Conservation (phyloP, 2,797 vertebrate species). For the Acanthurus lineatus region DNA sequence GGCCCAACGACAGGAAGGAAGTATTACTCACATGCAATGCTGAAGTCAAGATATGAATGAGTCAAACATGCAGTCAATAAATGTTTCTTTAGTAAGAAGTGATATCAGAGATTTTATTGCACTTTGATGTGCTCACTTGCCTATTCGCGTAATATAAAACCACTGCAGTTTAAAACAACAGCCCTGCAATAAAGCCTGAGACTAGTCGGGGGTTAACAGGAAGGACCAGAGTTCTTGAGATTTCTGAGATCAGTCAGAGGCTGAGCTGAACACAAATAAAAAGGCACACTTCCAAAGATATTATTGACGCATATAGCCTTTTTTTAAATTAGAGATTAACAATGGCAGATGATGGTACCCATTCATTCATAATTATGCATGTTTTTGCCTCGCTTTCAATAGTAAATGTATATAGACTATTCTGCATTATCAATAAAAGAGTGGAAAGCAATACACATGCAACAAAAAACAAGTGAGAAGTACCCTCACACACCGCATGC, state of each 20-base stretch:
- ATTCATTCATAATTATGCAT: too few species aligned
- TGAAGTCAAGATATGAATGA: slow-evolving; percentile 18
- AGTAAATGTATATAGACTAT: too few species aligned
- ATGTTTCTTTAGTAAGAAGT: not conserved
- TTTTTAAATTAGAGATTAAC: too few species aligned
- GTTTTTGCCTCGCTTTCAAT: too few species aligned
- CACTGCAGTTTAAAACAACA: slow-evolving; percentile 19
- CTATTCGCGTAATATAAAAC: slow-evolving; percentile 12
- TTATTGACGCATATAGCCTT: too few species aligned
- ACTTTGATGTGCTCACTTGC: slow-evolving; percentile 21
- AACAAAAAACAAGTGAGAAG: too few species aligned
- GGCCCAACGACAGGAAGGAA: not conserved
- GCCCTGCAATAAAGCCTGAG: not conserved
- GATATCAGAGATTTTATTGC: slow-evolving; percentile 30
- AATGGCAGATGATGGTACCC: too few species aligned
- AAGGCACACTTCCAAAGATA: not conserved
- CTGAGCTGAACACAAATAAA: slow-evolving; percentile 16
- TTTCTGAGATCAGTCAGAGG: slow-evolving; percentile 31
- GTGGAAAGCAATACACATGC: too few species aligned
- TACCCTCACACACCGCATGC: too few species aligned
- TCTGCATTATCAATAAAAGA: too few species aligned
- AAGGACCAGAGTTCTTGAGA: not conserved
- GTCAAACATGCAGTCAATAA: slow-evolving; percentile 12
- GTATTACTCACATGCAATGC: not conserved
- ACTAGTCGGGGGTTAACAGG: not conserved